Conservation (phyloP, 1,140 invertebrate genomes). For the Idris sp. region DNA sequence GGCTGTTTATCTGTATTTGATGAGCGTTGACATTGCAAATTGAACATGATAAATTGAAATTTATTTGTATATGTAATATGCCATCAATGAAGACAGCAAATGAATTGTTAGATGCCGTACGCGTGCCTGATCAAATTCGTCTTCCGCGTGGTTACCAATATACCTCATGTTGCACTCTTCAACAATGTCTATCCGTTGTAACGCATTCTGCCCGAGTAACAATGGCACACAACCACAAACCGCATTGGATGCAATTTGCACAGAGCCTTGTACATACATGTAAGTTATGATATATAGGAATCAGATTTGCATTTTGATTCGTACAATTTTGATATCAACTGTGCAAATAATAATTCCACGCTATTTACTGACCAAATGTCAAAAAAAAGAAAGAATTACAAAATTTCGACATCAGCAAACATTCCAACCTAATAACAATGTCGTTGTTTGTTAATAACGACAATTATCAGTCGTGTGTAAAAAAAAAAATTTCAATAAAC, state of each 20-base stretch:
- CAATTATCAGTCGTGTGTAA: too few species aligned
- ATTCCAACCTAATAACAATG: slow-evolving; percentile 24
- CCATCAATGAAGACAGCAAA: slow-evolving; percentile 52
- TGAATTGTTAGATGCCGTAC: slow-evolving; percentile 52
- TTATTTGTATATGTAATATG: slow-evolving; percentile 35
- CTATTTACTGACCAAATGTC: slow-evolving; percentile 33
- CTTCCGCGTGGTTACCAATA: slow-evolving; percentile 55
- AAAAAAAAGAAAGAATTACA: too few species aligned
- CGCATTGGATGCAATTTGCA: slow-evolving; percentile 59
- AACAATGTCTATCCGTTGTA: slow-evolving; percentile 54
- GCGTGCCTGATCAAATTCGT: slow-evolving; percentile 55
- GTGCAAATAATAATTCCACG: slow-evolving; percentile 41
- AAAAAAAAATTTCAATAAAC: too few species aligned
- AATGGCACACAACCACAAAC: slow-evolving; percentile 60
- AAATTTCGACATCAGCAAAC: slow-evolving; percentile 17
- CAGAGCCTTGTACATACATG: slow-evolving; percentile 18
- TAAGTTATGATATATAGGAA: slow-evolving; percentile 54
- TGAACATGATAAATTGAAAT: slow-evolving; percentile 13
- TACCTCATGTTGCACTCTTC: slow-evolving; percentile 51
- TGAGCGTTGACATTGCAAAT: slow-evolving; percentile 1
- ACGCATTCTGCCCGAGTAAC: slow-evolving; percentile 59
- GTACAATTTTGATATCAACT: slow-evolving; percentile 49
- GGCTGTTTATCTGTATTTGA: not conserved
- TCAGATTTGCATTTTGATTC: slow-evolving; percentile 55
- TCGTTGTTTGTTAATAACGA: slow-evolving; percentile 13